phyloP scores from a whole-genome alignment of 2,888 invertebrate genomes.

The Brachypterus glaber region DNA sequence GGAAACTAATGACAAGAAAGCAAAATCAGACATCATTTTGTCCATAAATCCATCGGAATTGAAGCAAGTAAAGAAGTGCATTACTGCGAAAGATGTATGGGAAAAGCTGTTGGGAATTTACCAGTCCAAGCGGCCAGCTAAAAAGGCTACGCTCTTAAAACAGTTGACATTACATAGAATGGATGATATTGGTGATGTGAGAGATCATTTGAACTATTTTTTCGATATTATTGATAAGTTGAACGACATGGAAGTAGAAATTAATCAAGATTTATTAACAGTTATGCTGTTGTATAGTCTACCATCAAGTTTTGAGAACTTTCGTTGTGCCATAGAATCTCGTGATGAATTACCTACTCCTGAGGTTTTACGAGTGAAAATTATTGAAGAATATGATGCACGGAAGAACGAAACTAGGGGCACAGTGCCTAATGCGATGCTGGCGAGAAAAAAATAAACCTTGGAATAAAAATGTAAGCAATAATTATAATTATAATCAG shows the following conservation, averaged over 20 bases:
- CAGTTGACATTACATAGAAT: background rate
- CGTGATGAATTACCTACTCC: conserved; percentile 28
- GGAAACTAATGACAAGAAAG: background rate
- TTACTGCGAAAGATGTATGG: background rate
- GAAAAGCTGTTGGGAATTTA: no score
- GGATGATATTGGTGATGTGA: background rate
- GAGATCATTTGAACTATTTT: conserved; percentile 29
- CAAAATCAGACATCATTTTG: background rate
- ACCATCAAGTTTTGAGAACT: conserved; percentile 28
- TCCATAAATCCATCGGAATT: background rate
- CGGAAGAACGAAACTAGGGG: conserved; percentile 11
- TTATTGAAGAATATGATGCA: conserved; percentile 26
- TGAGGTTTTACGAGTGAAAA: conserved; percentile 26
- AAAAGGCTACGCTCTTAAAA: background rate
- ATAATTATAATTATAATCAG: conserved; percentile 1
- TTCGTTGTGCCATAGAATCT: conserved; percentile 32
- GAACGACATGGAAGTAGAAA: conserved; percentile 26
- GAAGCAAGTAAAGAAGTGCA: background rate
- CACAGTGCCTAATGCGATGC: conserved; percentile 5
- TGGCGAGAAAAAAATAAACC: conserved; percentile 2
- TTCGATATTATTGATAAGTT: conserved; percentile 32
- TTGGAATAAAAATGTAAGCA: conserved; percentile 3
- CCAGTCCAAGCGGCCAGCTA: no score
- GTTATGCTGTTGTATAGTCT: conserved; percentile 27
- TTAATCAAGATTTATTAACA: conserved; percentile 26